Evolutionary conservation across 1,140 invertebrate species (phyloP), one percentile per base, ranked within the genome.

Genomic region (Hyles euphorbiae): DNA sequence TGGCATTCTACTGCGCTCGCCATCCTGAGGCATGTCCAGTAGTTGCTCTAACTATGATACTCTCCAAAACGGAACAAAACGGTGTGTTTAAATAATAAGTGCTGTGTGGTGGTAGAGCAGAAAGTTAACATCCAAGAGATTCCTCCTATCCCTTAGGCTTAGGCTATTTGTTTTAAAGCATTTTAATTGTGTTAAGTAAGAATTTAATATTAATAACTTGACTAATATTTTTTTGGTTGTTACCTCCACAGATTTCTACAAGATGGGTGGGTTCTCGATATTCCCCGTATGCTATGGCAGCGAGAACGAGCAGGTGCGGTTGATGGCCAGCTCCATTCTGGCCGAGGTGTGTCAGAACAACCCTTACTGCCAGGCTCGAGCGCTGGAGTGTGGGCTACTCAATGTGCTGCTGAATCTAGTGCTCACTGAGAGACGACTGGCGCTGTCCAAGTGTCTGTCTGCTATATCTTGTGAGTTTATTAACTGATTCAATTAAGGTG

Each of bases 181-280:
- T 22, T 22, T 22, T 1, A 22, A 22, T 1, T 22, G 22, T 22
- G 22, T 22, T 22, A 2, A 22, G 22, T 22, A 22, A 22, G 22
- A 22, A 22, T 22, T 22, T 22, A 22, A 22, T 22, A 22, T 22
- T 3, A 2, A 2, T 40, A 40, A 40, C 36, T 40, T 60, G 9
- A 3, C 32, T 58, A 52, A 22, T 22, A 22, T 22, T 22, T 22
- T 22, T 87, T 89, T 5, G n/a, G n/a, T n/a, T n/a, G n/a, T n/a
- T n/a, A n/a, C n/a, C n/a, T n/a, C n/a, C n/a, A n/a, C 81, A 93
- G 94, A 96, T 90, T 96, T 96, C 77, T 92, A 93, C 68, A 96
- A 96, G 86, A 92, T 96, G 68, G 94, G 94, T 5, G 95, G 95
- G 1, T 95, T 95, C 72, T 81, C 90, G 0, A 90, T 95, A 47